Evolutionary conservation across 2,113 vertebrate genomes (phyloP), one percentile per base, ranked within the genome.

Genomic region (Erinaceus europaeus): DNA sequence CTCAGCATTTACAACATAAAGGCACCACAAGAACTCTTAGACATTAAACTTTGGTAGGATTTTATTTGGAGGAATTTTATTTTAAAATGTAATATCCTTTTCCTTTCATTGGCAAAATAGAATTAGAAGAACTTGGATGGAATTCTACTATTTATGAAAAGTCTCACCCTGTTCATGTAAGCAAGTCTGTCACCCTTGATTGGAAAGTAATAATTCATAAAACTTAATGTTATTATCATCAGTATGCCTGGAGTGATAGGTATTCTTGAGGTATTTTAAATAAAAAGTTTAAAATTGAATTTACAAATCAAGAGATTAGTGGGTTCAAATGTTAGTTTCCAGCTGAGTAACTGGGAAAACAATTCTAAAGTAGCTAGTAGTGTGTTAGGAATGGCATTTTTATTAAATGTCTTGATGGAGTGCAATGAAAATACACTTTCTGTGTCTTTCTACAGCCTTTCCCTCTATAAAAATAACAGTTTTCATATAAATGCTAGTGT

Each of bases 131-230:
- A 94, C 74, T 96, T 96, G 95, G 94, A 95, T 93, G 68, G 46
- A 93, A 94, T 78, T 27, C 6, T 25, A 79, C 61, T 83, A 57
- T 92, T 96, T 96, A 93, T 95, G 95, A 95, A 95, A 97, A 94
- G 93, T 87, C 90, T 96, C 96, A 94, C 94, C 87, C 94, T 90
- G 80, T 95, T 96, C 94, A 10, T 94, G 84, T 94, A 89, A 96
- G 90, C 90, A 94, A 95, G 92, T 88, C 92, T 96, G 94, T 96
- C 93, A 95, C 53, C 94, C 76, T 91, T 92, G 91, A 94, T 95
- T 94, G 94, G 90, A 97, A 97, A 96, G 80, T 86, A 96, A 82
- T 96, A 95, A 96, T 95, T 97, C 88, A 95, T 94, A 71, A 95
- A 95, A 90, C 27, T 95, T 96, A 93, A 89, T 89, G 73, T 93